These are phyloP conservation scores for Drosophila tripunctata DNA, from an alignment of 2,888 invertebrate genomes.

Conservation along the genomic window DNA sequence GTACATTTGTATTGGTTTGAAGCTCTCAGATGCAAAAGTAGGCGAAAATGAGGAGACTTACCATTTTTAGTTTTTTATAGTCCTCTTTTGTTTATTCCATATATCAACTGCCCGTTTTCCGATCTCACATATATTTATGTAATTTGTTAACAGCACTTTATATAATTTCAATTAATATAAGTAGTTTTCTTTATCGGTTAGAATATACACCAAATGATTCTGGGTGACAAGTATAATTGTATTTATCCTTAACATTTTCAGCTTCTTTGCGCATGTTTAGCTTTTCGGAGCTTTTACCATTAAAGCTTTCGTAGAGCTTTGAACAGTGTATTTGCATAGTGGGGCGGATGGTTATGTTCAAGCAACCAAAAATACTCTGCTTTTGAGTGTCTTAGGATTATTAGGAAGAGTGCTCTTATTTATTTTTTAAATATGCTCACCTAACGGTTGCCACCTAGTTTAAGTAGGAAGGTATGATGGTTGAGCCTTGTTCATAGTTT, in stretches of 20 bases:
- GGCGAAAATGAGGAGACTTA: constrained; percentile 21
- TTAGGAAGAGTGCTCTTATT: too few species aligned
- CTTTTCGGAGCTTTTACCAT: constrained; percentile 25
- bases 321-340: constrained; percentile 6
- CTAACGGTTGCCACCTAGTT: too few species aligned
- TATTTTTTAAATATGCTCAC: too few species aligned
- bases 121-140: constrained; percentile 15
- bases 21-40: constrained; percentile 1
- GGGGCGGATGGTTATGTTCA: constrained; percentile 5
- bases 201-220: constrained; percentile 62
- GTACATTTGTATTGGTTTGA: constrained; percentile 3
- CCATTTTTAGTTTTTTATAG: constrained; percentile 35
- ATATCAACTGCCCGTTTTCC: constrained; percentile 5
- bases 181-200: constrained; percentile 47
- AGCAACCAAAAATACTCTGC: not conserved
- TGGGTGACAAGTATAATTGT: constrained; percentile 72
- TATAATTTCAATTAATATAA: constrained; percentile 32
- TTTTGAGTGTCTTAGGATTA: not conserved
- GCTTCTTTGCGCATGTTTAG: constrained; percentile 51
- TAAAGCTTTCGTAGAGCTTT: constrained; percentile 59
- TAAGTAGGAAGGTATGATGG: too few species aligned
- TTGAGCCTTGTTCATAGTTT: too few species aligned
- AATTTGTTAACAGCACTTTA: constrained; percentile 11
- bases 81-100: constrained; percentile 29
- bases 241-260: constrained; percentile 72